Evolutionary conservation across 2,888 invertebrate genomes (phyloP), one percentile per base, ranked within the genome.

Genomic region (Blomia tropicalis): DNA sequence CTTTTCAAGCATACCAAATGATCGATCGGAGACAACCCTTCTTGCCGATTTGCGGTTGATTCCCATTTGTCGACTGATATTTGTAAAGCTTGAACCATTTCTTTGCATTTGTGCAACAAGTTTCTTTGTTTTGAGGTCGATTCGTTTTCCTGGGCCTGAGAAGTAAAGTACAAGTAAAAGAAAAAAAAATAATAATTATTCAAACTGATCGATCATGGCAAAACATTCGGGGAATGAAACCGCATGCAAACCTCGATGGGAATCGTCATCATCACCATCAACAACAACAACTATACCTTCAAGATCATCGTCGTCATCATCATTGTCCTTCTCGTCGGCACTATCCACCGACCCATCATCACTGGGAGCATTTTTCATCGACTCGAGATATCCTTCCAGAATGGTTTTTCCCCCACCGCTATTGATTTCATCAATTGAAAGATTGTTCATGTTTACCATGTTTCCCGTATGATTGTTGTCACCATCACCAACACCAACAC

Each of bases 1-100:
- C 29, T 56, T 56, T 56, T 56, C 56, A 56, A 56, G 56, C 29
- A 56, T 27, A 3, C 56, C 56, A 56, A 22, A 56, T 32, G 56
- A 19, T 32, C 29, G 17, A 25, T 56, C 29, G 29, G 56, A 31
- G 25, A 56, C 23, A n/a, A 56, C 29, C 29, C 36, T 31, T 36
- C 36, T 2, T 3, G 29, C 56, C 4, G 56, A 31, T 36, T 56
- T 56, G 29, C 56, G 56, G 29, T 30, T 56, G 4, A 56, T 36
- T 32, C 56, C 56, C 17, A 56, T 56, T 4, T 56, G 31, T 29
- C 56, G 56, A 31, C 56, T 56, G 29, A 56, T 56, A 36, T 56
- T 23, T 5, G 56, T 32, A 31, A 27, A 31, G 56, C 56, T 56
- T 3, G 36, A 14, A 22, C 56, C 56, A 36, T 36, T 56, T n/a